These are phyloP conservation scores for Nematopogon swammerdamellus DNA, from an alignment of 2,888 invertebrate genomes.

Conservation along the genomic window DNA sequence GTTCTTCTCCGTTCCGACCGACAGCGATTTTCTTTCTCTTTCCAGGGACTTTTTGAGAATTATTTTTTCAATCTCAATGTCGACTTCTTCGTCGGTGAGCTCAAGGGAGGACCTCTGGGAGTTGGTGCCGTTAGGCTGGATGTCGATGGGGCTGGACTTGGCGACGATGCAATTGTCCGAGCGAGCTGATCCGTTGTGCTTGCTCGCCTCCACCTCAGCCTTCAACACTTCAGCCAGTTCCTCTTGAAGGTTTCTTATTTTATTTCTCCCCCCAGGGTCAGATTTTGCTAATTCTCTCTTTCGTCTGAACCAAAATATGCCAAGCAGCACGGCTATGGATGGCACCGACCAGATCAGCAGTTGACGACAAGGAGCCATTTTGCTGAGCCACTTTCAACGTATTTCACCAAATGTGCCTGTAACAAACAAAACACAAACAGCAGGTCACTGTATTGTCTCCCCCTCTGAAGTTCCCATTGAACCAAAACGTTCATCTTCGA, in stretches of 20 bases:
- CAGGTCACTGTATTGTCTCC: too few species aligned
- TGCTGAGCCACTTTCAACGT: conserved; percentile 67
- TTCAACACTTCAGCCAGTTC: conserved; percentile 46
- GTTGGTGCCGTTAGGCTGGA: conserved; percentile 48
- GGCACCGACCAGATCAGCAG: conserved; percentile 76
- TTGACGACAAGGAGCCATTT: conserved; percentile 77
- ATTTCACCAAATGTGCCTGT: conserved; percentile 45
- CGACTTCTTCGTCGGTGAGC: conserved; percentile 64
- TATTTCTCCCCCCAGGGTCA: conserved; percentile 69
- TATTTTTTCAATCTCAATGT: conserved; percentile 64
- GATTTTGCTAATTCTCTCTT: conserved; percentile 70
- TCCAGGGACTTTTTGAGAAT: conserved; percentile 53
- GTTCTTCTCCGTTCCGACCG: neutral
- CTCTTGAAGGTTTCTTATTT: conserved; percentile 43
- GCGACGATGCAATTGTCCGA: conserved; percentile 43
- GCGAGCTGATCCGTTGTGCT: conserved; percentile 41
- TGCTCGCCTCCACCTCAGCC: conserved; percentile 34
- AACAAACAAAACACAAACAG: conserved; percentile 13
- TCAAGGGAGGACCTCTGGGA: conserved; percentile 57
- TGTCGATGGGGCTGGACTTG: conserved; percentile 68
- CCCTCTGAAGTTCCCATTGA: too few species aligned
- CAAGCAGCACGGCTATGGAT: conserved; percentile 74
- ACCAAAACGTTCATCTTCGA: too few species aligned
- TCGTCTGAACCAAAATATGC: conserved; percentile 80
- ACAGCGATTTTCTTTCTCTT: conserved; percentile 25